A percentile compares a stretch with the other conserved stretches of the same genome.
Evolutionary conservation across 1,140 invertebrate species (phyloP).

Genomic region (Saxidomus purpurata): DNA sequence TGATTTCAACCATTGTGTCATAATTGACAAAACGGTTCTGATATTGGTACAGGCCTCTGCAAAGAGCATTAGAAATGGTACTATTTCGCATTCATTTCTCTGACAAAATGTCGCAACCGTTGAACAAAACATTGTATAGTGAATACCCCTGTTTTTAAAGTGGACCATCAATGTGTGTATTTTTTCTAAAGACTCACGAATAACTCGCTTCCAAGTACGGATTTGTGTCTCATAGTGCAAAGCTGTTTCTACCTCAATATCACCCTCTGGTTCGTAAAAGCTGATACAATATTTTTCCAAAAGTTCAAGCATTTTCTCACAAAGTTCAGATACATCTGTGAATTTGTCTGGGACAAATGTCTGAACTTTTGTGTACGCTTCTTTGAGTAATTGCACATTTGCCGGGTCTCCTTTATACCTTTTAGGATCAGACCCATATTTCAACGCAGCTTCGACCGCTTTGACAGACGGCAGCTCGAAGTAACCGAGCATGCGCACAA

Average conservation of each 20-base stretch:
- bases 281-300: conserved; percentile 78
- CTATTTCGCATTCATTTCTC: conserved; percentile 71
- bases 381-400: conserved; percentile 69
- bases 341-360: conserved; percentile 70
- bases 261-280: conserved; percentile 75
- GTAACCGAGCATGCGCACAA: conserved; percentile 69
- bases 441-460: conserved; percentile 70
- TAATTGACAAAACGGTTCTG: conserved; percentile 67
- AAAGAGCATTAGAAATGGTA: conserved; percentile 78
- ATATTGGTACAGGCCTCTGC: conserved; percentile 78
- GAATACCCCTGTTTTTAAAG: conserved; percentile 56
- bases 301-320: conserved; percentile 66
- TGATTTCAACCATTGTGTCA: conserved; percentile 76
- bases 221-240: conserved; percentile 76
- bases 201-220: conserved; percentile 64
- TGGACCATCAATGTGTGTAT: conserved; percentile 46
- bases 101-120: conserved; percentile 69
- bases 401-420: conserved; percentile 69
- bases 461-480: conserved; percentile 70
- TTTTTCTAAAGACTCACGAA: conserved; percentile 62
- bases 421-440: conserved; percentile 61
- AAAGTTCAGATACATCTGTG: conserved; percentile 50
- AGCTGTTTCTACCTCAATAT: conserved; percentile 74
- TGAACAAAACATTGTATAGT: conserved; percentile 60
- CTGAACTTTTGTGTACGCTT: conserved; percentile 71